phyloP scores from a whole-genome alignment of 2,113 vertebrate genomes.

The Copsychus sechellarum region DNA sequence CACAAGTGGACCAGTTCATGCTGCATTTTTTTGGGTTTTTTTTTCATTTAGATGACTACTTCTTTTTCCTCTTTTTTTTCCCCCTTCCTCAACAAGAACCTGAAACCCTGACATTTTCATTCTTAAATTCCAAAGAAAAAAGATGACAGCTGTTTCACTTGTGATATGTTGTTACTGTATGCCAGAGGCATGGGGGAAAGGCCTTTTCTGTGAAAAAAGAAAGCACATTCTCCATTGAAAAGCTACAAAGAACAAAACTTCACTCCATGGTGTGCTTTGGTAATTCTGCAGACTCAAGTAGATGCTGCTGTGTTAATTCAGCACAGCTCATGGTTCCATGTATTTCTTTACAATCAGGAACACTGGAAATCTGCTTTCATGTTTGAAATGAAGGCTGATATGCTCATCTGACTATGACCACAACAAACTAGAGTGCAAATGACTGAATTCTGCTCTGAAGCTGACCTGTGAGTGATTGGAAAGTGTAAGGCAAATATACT shows the following conservation, averaged over 20 bases:
- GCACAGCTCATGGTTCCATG: background rate
- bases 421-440: background rate
- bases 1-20: background rate
- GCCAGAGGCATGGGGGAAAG: accelerated
- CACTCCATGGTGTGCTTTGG: background rate
- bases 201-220: background rate
- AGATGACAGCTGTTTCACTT: background rate
- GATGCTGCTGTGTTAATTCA: background rate
- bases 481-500: background rate
- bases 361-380: background rate
- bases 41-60: background rate
- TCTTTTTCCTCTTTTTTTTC: background rate
- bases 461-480: background rate
- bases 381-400: slow-evolving; percentile 7
- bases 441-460: background rate
- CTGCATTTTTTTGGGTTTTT: background rate
- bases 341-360: background rate
- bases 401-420: background rate
- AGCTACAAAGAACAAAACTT: background rate
- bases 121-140: background rate
- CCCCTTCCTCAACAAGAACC: background rate
- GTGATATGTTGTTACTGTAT: background rate
- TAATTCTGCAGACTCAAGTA: background rate
- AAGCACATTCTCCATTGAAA: background rate
- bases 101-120: background rate